Evolutionary conservation across 2,797 vertebrate species (phyloP), one percentile per base, ranked within the genome.

Genomic region (Amphiprion clarkii): DNA sequence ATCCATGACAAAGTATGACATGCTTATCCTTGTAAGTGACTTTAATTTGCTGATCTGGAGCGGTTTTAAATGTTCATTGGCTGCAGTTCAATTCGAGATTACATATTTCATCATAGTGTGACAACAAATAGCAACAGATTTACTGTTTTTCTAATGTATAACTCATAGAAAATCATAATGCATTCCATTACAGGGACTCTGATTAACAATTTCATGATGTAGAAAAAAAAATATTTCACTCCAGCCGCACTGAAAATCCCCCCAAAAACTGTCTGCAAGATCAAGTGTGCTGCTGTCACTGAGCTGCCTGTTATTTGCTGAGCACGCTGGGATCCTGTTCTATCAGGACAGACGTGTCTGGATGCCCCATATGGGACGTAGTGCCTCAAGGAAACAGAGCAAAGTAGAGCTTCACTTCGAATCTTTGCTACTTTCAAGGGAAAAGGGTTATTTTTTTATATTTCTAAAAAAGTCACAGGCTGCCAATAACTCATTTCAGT

Each of bases 251-350:
- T 14, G 16, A 49, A 40, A 56, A 29, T 23, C 23, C 23, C 5
- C 1, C 4, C 27, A 67, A 42, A 46, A 52, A 53, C 14, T 56
- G 27, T 13, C 3, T 46, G n/a, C 19, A 23, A 61, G 59, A 57
- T 51, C 10, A 14, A 6, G 46, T 67, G 21, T 62, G 46, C 16
- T 31, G 42, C 62, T 71, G 79, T 64, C 19, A 70, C 78, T 33
- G 46, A 76, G 25, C 76, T 74, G 27, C 31, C 53, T 2, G 65
- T 62, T 64, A 87, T 89, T 79, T 84, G 76, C 86, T 81, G 82
- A 86, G 57, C 71, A 40, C 31, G 76, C 62, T 52, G n/a, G 75
- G 76, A 81, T 90, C 87, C 59, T 57, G 11, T 88, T 79, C 61
- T 82, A 76, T 31, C 49, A 33, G 10, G 13, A 51, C 65, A 1